Evolutionary conservation across 2,113 vertebrate genomes (phyloP), one percentile per base, ranked within the genome.

Genomic region (Atractosteus spatula): DNA sequence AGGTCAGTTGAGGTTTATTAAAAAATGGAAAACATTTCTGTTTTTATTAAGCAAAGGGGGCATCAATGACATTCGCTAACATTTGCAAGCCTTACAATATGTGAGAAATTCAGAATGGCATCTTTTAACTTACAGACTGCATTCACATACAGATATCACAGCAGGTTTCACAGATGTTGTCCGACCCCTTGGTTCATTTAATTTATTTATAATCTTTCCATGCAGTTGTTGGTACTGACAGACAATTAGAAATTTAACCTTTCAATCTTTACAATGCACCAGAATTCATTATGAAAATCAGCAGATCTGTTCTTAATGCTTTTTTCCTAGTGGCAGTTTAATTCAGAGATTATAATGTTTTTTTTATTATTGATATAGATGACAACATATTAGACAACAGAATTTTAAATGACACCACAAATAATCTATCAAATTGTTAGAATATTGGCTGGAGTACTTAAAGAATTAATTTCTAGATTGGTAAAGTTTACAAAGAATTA

Each of bases 191-290:
- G 47, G 10, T 3, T 51, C 10, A 51, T 51, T 7, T 51, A 5
- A 51, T 51, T 51, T 51, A 59, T 59, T 59, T 59, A 59, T 59
- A 12, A n/a, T 59, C 11, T 59, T 59, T 59, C 7, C n/a, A n/a
- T 59, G 56, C 56, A 12, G 56, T 59, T 59, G 13, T 59, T 59
- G 56, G 56, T 59, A 59, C 56, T 59, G 56, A 59, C 56, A 59
- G 11, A 59, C 12, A 59, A 59, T 59, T 59, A 59, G 7, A 12
- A 59, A 13, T 59, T 12, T 59, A 59, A 59, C 56, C 56, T 14
- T 59, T 59, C 56, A 12, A 12, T 59, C 56, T 59, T 59, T 12
- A n/a, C 13, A n/a, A 59, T 59, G 56, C 1, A 59, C n/a, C n/a
- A 11, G n/a, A 51, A 51, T 51, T 51, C 47, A 51, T 51, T 51